Base-by-base conservation (phyloP, 2,888 invertebrate genomes). In the Clivina fossor region DNA sequence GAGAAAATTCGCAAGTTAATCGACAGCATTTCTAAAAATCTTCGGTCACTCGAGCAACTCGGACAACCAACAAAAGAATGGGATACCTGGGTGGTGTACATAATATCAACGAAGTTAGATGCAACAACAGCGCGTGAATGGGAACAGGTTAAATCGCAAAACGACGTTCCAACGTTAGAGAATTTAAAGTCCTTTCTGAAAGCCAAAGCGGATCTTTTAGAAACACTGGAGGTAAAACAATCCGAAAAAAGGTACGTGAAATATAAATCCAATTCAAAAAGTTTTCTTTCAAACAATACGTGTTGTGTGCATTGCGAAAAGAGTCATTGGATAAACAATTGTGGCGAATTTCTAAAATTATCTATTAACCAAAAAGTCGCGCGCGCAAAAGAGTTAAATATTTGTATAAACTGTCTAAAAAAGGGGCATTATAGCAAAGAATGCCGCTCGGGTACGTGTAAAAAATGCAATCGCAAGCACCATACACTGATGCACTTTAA, bases 51-150 rank as follows among this genome's bases (percentile, higher is more conserved):
- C 16, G 22, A 61, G 18, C 22, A 37, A 8, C 47, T 63, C 22
- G 51, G 40, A 4, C 50, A 61, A 44, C 57, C 56, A 4, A 57
- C 53, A 7, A 24, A 57, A 13, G 5, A 58, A 18, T 63, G 61
- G 62, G 56, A 61, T 30, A 46, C 57, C 4, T 18, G 60, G 7
- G n/a, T 62, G n/a, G 56, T 63, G 13, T 51, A 57, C 22, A 35
- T 60, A 3, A 4, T 60, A 8, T 13, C 40, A 13, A 43, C 15
- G 2, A 60, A 60, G 33, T 40, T 61, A 8, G 55, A 60, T 4
- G 8, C 32, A 24, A 16, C 4, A n/a, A 53, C 60, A n/a, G 4
- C 19, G 1, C 11, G 44, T 8, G 50, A 57, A 4, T 60, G 61
- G 57, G 50, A 58, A 41, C 26, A 32, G 5, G 32, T 40, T 28